Evolutionary conservation across 2,888 invertebrate species (phyloP), one percentile per base, ranked within the genome.

Genomic region (Latrodectus hesperus): DNA sequence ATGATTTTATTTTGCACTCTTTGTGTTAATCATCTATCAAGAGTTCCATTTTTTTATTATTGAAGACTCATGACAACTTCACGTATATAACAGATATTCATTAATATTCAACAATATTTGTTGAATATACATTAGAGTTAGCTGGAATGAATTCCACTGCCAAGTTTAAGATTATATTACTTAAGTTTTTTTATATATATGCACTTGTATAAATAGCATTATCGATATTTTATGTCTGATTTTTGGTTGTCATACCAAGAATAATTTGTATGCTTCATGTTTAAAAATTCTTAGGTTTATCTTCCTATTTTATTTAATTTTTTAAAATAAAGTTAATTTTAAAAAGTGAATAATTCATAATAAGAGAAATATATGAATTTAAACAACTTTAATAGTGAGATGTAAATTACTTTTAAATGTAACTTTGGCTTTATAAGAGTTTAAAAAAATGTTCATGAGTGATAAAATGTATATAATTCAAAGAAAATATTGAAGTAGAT

Each of bases 71-170:
- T 17, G 12, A 52, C 70, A 38, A 51, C 52, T 52, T 72, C 17
- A 72, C 51, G 22, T 80, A 65, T 16, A 64, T 60, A 72, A 51
- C 64, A 51, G 16, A 38, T 38, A 52, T 53, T 80, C 51, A 72
- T 72, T 72, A 49, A 71, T 52, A 64, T 22, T 11, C 14, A 11
- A 17, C 53, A 64, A 51, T 55, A 51, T 77, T 68, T 64, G 9
- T 16, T 49, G 52, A 52, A 64, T 17, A n/a, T 64, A 38, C 65
- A 38, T 64, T 53, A 52, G 26, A 80, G 72, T 72, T 79, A 60
- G 72, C 72, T 51, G 72, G 22, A 38, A 72, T 26, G 26, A 74
- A 17, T 80, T 65, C 72, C 80, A 80, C 80, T 80, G 80, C 80
- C 80, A 80, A 49, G 38, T 72, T 76, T 11, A 26, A 17, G 17